Base-by-base conservation (phyloP, 1,140 invertebrate species). In the Dendrolimus kikuchii region DNA sequence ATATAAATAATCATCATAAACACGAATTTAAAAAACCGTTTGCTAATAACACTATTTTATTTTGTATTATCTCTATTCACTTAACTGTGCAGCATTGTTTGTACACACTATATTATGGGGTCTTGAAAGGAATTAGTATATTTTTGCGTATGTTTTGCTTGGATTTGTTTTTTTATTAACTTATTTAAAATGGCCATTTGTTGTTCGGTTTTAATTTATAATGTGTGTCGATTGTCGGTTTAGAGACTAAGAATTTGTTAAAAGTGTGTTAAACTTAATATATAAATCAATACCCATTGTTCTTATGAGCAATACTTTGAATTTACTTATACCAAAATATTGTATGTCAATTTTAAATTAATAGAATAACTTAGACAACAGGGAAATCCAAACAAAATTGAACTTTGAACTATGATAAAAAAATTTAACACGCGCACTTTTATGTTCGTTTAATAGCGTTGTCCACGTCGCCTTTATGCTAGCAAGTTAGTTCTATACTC, bases 151-250 rank as follows among this genome's bases (percentile, higher is more conserved):
- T 58, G 62, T 74, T 68, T 80, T 75, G 72, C 75, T 80, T 77
- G 68, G 58, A 66, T 73, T 77, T 71, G 66, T 71, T 79, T 77
- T 65, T 77, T 71, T 74, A 72, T 72, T 80, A 81, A 83, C 75
- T 77, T 81, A 79, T 78, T 78, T 63, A 60, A 52, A 66, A 63
- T 74, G 62, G 66, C 63, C 61, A 68, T 65, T 73, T 71, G 62
- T 71, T 67, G 65, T 65, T 77, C 73, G 68, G 71, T 78, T 74
- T 45, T 66, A 74, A 68, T 65, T 68, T 67, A 67, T 64, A 57
- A 59, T 68, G 68, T 68, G 66, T 78, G 69, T 75, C 58, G 59
- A 64, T 68, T 61, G 40, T 65, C 59, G 60, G 55, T 70, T 59
- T 68, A 65, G 60, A 59, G 45, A 1, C 1, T 66, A 62, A 62